Percentiles rank a stretch among this genome's conserved stretches.
These are phyloP conservation scores for Conomelus anceps DNA, from an alignment of 2,888 invertebrate genomes.

Conservation along the genomic window DNA sequence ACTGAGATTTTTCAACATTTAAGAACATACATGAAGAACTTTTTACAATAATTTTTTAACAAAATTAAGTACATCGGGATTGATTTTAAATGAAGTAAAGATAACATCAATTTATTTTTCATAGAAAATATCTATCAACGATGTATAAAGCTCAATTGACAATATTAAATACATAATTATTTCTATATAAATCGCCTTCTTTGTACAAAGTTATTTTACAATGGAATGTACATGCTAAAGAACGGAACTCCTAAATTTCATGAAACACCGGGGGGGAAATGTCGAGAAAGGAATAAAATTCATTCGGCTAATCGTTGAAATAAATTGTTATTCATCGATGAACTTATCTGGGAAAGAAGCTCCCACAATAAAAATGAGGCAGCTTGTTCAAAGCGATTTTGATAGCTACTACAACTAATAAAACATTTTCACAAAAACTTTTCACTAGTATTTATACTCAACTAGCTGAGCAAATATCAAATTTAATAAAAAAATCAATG, in stretches of 20 bases:
- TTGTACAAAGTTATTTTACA: not conserved
- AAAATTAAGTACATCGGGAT: too few species aligned
- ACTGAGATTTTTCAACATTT: too few species aligned
- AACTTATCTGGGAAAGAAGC: not conserved
- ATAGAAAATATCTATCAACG: not conserved
- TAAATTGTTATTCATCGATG: not conserved
- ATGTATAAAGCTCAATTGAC: not conserved
- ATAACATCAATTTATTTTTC: not conserved
- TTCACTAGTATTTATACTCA: not conserved
- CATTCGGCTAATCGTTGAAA: not conserved
- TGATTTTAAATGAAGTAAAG: not conserved
- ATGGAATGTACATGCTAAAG: not conserved
- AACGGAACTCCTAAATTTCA: not conserved
- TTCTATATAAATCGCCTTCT: not conserved
- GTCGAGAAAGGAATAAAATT: not conserved
- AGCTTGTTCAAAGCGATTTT: not conserved
- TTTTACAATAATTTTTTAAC: too few species aligned
- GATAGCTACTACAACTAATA: not conserved
- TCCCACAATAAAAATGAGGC: too few species aligned
- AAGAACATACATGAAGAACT: too few species aligned
- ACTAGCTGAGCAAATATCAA: not conserved
- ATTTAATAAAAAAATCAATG: not conserved
- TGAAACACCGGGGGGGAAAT: not conserved
- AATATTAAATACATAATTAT: not conserved
- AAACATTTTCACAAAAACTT: not conserved